Conservation (phyloP, 2,888 invertebrate genomes). For the Polyommatus icarus region DNA sequence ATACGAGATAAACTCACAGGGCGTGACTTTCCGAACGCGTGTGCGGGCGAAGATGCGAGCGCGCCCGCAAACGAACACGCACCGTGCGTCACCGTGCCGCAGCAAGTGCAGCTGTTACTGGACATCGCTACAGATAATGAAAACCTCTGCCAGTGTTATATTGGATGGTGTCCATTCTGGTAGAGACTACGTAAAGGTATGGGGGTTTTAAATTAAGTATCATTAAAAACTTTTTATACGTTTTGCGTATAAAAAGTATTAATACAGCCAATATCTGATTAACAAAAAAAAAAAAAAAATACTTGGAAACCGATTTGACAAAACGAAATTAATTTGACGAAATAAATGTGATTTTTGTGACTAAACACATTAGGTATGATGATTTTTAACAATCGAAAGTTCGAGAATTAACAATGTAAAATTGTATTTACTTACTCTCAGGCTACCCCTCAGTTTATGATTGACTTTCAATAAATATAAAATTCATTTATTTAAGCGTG, state of each 20-base stretch:
- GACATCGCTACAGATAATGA: conserved; percentile 98
- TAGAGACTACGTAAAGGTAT: conserved; percentile 51
- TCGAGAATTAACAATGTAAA: no score
- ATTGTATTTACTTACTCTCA: no score
- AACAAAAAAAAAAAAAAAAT: neutral
- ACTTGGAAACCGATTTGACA: neutral
- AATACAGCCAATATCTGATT: neutral
- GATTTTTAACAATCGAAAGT: neutral
- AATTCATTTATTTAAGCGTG: neutral
- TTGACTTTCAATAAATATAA: neutral
- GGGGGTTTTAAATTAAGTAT: neutral
- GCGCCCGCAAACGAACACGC: conserved; percentile 9
- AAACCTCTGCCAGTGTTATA: conserved; percentile 99
- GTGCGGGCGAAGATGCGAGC: conserved; percentile 68
- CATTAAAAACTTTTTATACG: neutral
- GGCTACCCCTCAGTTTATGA: no score
- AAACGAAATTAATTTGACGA: neutral
- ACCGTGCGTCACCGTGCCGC: conserved; percentile 85
- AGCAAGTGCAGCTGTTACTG: conserved; percentile 96
- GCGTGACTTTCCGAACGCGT: conserved; percentile 89
- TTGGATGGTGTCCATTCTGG: conserved; percentile 97
- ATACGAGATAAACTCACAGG: conserved; percentile 97
- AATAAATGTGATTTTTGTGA: neutral
- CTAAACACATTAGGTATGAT: neutral
- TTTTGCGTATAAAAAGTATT: neutral